These are phyloP conservation scores for Champsocephalus gunnari DNA, from an alignment of 2,797 vertebrate genomes.

Conservation along the genomic window DNA sequence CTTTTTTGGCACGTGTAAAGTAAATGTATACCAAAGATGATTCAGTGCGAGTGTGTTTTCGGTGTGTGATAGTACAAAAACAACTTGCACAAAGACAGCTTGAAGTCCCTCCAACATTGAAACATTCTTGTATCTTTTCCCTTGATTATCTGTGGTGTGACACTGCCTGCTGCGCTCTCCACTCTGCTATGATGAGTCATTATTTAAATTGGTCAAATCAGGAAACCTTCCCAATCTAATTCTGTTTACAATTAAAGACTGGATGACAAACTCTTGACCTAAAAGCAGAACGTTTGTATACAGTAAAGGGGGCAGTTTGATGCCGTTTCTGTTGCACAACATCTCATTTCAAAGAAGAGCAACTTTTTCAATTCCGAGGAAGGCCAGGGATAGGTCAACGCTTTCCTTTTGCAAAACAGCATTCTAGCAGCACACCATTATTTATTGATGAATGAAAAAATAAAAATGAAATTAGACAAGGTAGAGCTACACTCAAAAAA, in stretches of 20 bases:
- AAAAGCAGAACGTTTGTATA: not conserved
- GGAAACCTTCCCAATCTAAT: conserved; percentile 6
- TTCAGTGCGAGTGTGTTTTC: conserved; percentile 15
- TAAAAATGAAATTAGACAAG: conserved; percentile 2
- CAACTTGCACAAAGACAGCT: conserved; percentile 24
- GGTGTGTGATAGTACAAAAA: conserved; percentile 20
- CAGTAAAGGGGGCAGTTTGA: not conserved
- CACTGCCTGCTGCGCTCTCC: conserved; percentile 20
- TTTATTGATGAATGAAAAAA: conserved; percentile 36
- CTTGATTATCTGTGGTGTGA: conserved; percentile 2
- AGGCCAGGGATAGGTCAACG: not conserved
- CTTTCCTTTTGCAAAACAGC: conserved; percentile 11
- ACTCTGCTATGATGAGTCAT: conserved; percentile 19
- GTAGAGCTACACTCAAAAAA: not conserved
- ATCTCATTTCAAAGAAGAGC: not conserved
- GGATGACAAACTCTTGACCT: conserved; percentile 4
- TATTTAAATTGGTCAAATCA: conserved; percentile 28
- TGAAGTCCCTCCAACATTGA: conserved; percentile 26
- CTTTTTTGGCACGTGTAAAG: conserved; percentile 23
- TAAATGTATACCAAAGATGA: conserved; percentile 29
- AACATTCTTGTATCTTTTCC: not conserved
- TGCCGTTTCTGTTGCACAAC: not conserved
- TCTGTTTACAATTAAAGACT: conserved; percentile 12
- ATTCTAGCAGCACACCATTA: not conserved
- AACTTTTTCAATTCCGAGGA: not conserved